A percentile compares a stretch with the other conserved stretches of the same genome.
phyloP scores from a whole-genome alignment of 35 echinoderm and acorn worm genomes.

The Diadema setosum region DNA sequence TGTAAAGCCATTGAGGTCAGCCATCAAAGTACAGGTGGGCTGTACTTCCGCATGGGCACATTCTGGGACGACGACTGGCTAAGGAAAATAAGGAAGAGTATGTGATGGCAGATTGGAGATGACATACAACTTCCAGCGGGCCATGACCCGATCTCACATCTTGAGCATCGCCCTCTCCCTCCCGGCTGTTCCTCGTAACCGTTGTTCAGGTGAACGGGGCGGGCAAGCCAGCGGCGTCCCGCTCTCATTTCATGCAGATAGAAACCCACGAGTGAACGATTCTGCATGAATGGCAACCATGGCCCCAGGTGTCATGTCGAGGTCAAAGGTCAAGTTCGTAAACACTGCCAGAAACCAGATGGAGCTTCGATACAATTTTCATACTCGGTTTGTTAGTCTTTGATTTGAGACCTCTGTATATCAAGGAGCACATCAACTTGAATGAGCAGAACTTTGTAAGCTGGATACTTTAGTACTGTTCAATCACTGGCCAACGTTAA shows the following conservation, averaged over 20 bases:
- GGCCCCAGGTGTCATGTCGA: background rate
- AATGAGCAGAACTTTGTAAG: background rate
- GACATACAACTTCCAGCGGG: background rate
- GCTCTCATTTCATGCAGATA: background rate
- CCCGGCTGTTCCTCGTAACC: background rate
- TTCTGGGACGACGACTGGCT: too few species aligned
- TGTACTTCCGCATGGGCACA: too few species aligned
- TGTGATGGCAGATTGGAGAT: background rate
- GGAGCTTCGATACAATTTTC: background rate
- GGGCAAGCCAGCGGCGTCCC: background rate
- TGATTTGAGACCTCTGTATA: background rate
- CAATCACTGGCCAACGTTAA: background rate
- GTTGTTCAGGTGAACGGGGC: background rate
- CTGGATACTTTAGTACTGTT: too few species aligned
- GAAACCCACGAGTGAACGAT: background rate
- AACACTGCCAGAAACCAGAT: background rate
- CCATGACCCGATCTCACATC: background rate
- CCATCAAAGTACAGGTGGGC: too few species aligned
- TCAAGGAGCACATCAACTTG: background rate
- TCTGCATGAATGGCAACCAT: background rate
- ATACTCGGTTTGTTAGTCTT: background rate
- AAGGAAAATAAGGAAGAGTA: too few species aligned
- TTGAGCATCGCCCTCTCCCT: background rate
- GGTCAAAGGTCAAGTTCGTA: conserved; percentile 5
- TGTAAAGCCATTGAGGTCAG: too few species aligned